Conservation (phyloP, 2,113 vertebrate genomes). For the Tupaia chinensis region DNA sequence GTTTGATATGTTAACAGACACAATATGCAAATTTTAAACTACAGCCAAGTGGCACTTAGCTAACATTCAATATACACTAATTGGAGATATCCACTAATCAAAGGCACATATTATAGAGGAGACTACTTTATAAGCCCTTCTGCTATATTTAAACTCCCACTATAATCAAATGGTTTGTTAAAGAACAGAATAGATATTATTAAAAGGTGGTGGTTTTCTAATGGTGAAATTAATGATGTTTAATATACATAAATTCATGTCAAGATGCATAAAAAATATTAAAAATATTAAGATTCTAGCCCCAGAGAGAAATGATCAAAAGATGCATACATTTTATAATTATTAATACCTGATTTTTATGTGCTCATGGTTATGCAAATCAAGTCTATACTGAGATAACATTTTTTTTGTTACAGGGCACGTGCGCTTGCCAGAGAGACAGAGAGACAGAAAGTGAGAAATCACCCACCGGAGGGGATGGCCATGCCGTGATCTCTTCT, state of each 20-base stretch:
- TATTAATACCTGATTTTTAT: neutral
- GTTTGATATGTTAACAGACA: neutral
- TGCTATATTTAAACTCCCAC: neutral
- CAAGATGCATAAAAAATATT: neutral
- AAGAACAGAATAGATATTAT: neutral
- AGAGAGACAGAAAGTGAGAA: too few relatives aligned
- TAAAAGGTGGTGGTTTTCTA: neutral
- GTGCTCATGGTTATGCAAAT: neutral
- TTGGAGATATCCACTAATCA: neutral
- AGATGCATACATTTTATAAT: neutral
- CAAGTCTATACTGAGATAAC: neutral
- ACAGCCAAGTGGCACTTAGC: neutral
- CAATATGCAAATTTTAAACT: neutral
- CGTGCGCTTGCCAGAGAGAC: too few relatives aligned
- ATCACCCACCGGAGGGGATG: too few relatives aligned
- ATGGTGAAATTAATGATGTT: neutral
- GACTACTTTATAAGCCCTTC: rapidly evolving
- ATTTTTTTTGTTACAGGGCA: neutral
- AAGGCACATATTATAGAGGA: neutral
- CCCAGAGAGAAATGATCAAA: neutral
- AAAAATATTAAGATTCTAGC: neutral
- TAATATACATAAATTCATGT: neutral
- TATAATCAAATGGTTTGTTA: neutral
- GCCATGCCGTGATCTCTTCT: too few relatives aligned
- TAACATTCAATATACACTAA: neutral